These are phyloP conservation scores for Erythrolamprus reginae DNA, from an alignment of 2,113 vertebrate genomes.

Conservation along the genomic window DNA sequence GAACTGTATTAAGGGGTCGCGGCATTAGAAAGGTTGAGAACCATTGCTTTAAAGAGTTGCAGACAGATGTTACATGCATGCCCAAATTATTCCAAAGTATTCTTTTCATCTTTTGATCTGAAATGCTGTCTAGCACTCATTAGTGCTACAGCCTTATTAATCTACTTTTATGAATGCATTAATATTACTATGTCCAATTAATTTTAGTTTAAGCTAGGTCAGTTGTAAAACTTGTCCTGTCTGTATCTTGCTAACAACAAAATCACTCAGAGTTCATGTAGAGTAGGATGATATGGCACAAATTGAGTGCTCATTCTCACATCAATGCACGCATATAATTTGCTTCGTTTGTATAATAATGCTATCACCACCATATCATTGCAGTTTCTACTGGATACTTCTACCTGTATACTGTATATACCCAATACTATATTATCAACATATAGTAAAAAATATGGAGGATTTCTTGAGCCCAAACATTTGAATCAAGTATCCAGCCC, in stretches of 20 bases:
- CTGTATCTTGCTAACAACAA: not conserved
- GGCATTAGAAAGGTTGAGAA: too few species aligned
- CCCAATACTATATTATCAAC: not conserved
- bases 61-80: not conserved
- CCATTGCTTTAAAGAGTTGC: not conserved
- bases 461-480: not conserved
- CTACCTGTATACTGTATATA: not conserved
- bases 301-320: not conserved
- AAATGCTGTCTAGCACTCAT: not conserved
- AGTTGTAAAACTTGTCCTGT: not conserved
- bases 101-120: not conserved
- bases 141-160: not conserved
- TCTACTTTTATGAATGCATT: not conserved
- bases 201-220: not conserved
- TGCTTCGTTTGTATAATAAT: not conserved
- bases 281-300: not conserved
- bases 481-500: not conserved
- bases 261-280: not conserved
- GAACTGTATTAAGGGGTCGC: too few species aligned
- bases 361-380: not conserved
- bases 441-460: not conserved
- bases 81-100: not conserved
- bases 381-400: not conserved
- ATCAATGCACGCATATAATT: not conserved
- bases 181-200: not conserved